Conservation (phyloP, 2,888 invertebrate genomes). For the Macaria notata region DNA sequence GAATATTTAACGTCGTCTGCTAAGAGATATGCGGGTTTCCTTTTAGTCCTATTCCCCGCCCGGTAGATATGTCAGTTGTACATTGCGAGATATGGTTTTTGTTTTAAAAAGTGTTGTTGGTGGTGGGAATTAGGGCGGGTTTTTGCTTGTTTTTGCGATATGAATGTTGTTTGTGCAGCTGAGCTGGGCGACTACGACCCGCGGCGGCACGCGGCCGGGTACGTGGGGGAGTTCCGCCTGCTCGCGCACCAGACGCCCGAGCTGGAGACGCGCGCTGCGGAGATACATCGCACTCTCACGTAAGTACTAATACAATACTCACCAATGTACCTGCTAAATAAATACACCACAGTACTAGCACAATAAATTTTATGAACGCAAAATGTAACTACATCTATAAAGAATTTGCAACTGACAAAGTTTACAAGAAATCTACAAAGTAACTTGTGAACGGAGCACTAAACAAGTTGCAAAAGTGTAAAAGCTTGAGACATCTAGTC, state of each 20-base stretch:
- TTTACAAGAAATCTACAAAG: slow-evolving; percentile 3
- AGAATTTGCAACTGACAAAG: slow-evolving; percentile 1
- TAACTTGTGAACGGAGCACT: slow-evolving; percentile 3
- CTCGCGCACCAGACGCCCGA: slow-evolving; percentile 96
- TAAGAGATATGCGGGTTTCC: slow-evolving; percentile 23
- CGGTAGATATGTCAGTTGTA: slow-evolving; percentile 17
- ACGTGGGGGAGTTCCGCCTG: slow-evolving; percentile 97
- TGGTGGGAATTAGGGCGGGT: slow-evolving; percentile 22
- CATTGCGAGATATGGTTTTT: slow-evolving; percentile 18
- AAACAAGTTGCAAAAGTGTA: slow-evolving; percentile 10
- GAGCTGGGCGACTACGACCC: slow-evolving; percentile 97
- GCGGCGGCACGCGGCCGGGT: slow-evolving; percentile 92
- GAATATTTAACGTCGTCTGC: slow-evolving; percentile 22
- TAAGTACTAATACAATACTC: slow-evolving; percentile 69
- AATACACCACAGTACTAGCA: too few relatives aligned
- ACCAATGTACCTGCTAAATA: too few relatives aligned
- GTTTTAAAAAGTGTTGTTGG: slow-evolving; percentile 17
- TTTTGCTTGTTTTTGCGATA: slow-evolving; percentile 20
- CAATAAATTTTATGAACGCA: too few relatives aligned
- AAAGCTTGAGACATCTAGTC: slow-evolving; percentile 6
- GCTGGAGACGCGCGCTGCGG: slow-evolving; percentile 92
- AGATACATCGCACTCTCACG: slow-evolving; percentile 94
- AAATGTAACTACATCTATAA: background rate
- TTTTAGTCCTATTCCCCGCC: slow-evolving; percentile 21
- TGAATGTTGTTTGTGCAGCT: slow-evolving; percentile 80